Conservation (phyloP, 2,113 vertebrate species). For the Urocynchramus pylzowi region DNA sequence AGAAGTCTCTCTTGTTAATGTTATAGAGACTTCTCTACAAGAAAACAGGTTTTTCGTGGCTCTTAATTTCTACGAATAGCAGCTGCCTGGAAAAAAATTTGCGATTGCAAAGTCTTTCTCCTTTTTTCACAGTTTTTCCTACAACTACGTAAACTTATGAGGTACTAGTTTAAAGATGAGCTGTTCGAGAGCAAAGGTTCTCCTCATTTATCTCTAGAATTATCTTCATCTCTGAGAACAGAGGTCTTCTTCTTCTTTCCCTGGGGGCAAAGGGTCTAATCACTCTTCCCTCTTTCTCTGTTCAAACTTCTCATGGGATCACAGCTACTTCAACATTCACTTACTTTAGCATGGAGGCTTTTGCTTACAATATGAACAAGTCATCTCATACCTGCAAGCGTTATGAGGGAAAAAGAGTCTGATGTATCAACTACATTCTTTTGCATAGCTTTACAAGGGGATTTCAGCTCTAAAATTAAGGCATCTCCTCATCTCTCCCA, state of each 20-base stretch:
- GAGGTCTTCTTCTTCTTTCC: neutral
- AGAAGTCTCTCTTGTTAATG: neutral
- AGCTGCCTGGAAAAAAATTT: neutral
- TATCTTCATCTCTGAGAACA: neutral
- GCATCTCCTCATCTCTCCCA: neutral
- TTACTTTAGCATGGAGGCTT: neutral
- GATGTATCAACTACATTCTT: neutral
- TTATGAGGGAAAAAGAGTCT: neutral
- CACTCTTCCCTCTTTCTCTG: neutral
- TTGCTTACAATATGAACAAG: neutral
- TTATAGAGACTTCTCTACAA: neutral
- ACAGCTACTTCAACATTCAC: neutral
- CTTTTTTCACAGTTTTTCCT: neutral
- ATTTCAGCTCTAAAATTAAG: neutral
- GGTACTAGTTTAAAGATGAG: neutral
- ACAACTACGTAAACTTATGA: neutral
- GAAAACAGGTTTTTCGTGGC: neutral
- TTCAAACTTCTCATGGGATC: neutral
- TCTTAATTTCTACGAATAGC: neutral
- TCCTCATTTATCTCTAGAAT: neutral
- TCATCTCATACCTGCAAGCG: neutral
- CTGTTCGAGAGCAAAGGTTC: neutral
- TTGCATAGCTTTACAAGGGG: neutral
- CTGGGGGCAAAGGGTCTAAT: neutral
- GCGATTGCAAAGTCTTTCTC: neutral